Evolutionary conservation across 2,113 vertebrate genomes (phyloP).

Genomic region (Ophthalmolycus amberensis): DNA sequence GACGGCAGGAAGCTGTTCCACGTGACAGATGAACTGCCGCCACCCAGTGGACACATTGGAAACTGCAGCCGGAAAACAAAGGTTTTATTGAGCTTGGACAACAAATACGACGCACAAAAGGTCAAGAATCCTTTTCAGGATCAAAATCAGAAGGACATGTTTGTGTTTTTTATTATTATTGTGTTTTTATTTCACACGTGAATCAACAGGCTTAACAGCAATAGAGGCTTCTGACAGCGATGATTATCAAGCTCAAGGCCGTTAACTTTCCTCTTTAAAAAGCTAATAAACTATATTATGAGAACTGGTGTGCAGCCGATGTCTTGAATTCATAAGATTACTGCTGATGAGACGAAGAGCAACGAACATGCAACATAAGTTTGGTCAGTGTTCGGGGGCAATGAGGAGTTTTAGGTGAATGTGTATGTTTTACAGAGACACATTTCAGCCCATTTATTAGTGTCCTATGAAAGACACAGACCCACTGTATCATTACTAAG

Average conservation of each 20-base stretch:
- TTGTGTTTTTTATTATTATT: neutral
- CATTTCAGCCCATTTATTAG: neutral
- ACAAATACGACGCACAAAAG: neutral
- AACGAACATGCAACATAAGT: slow-evolving; percentile 35
- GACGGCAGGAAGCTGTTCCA: neutral
- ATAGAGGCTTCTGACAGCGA: slow-evolving; percentile 47
- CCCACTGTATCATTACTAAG: no score
- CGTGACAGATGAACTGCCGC: slow-evolving; percentile 50
- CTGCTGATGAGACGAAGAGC: slow-evolving; percentile 30
- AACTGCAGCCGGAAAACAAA: slow-evolving; percentile 8
- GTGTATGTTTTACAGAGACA: slow-evolving; percentile 32
- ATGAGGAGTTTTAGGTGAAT: slow-evolving; percentile 36
- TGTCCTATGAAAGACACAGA: no score
- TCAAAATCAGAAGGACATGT: neutral
- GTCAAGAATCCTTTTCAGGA: neutral
- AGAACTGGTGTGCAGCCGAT: slow-evolving; percentile 55
- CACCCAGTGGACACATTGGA: slow-evolving; percentile 50
- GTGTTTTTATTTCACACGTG: slow-evolving; percentile 9
- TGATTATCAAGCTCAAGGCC: slow-evolving; percentile 24
- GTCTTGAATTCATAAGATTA: slow-evolving; percentile 27
- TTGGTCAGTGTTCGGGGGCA: slow-evolving; percentile 43
- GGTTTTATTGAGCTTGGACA: neutral
- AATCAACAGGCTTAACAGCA: slow-evolving; percentile 56
- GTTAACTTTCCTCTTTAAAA: slow-evolving; percentile 22
- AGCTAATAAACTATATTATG: slow-evolving; percentile 40